phyloP scores from a whole-genome alignment of 2,797 vertebrate species.

The Carapus acus region DNA sequence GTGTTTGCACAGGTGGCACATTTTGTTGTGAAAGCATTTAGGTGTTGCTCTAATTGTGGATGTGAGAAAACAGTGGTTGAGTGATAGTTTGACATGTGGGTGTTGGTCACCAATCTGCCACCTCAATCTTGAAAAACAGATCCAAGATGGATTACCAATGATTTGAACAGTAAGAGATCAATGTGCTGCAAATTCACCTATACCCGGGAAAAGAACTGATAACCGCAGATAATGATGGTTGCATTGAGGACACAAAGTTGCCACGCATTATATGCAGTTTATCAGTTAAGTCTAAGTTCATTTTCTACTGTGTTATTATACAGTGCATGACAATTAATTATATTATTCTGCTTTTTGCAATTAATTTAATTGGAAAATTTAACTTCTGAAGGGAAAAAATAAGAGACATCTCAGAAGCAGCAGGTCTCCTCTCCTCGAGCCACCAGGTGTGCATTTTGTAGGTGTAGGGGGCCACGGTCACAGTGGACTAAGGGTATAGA shows the following conservation, averaged over 20 bases:
- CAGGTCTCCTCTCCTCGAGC: too few relatives aligned
- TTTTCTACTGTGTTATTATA: neutral
- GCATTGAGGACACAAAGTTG: too few relatives aligned
- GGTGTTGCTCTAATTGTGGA: constrained; percentile 32
- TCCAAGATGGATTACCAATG: constrained; percentile 10
- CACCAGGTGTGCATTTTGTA: too few relatives aligned
- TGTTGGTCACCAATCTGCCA: constrained; percentile 23
- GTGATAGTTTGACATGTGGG: constrained; percentile 38
- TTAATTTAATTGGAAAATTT: too few relatives aligned
- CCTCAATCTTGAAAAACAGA: constrained; percentile 10
- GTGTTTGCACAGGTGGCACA: constrained; percentile 60
- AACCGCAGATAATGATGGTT: too few relatives aligned
- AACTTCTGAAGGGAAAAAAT: too few relatives aligned
- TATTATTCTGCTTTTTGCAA: too few relatives aligned
- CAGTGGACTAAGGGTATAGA: too few relatives aligned
- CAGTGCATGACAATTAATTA: too few relatives aligned
- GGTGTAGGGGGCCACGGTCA: too few relatives aligned
- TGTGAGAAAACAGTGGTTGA: constrained; percentile 42
- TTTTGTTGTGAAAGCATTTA: constrained; percentile 47
- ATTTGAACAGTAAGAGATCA: constrained; percentile 8
- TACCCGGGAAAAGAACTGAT: neutral
- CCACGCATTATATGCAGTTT: constrained; percentile 1
- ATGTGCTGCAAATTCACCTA: neutral
- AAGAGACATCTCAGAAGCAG: too few relatives aligned
- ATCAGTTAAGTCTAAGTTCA: neutral